These are phyloP conservation scores for Polietes domitor DNA, from an alignment of 2,888 invertebrate genomes.

Conservation along the genomic window DNA sequence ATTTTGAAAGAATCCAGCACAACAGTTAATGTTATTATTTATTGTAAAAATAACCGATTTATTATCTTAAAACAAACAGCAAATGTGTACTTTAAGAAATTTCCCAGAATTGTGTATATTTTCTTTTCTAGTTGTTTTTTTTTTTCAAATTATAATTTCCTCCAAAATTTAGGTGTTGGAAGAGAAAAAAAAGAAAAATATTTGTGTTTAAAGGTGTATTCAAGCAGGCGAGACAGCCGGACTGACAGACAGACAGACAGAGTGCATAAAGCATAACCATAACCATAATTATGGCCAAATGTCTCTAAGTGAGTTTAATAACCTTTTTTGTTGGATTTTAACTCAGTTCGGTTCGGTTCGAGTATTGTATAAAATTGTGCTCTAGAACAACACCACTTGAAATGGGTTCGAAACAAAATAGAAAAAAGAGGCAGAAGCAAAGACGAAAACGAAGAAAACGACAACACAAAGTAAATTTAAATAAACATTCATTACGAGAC, in stretches of 20 bases:
- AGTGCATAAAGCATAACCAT: constrained; percentile 15
- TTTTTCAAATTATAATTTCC: too few relatives aligned
- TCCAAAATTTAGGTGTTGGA: neutral
- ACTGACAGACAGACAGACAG: neutral
- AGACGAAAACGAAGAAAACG: neutral
- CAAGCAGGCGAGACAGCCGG: neutral
- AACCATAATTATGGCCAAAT: constrained; percentile 29
- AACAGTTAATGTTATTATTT: neutral
- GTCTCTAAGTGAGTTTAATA: constrained; percentile 51
- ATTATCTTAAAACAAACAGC: neutral
- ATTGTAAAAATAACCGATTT: neutral
- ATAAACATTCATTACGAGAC: constrained; percentile 22
- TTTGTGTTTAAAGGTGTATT: constrained; percentile 13
- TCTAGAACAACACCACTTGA: constrained; percentile 60
- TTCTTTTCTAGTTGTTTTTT: too few relatives aligned
- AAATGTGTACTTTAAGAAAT: neutral
- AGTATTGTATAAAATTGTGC: constrained; percentile 19
- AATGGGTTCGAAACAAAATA: constrained; percentile 42
- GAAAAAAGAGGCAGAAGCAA: constrained; percentile 36
- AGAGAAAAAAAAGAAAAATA: too few relatives aligned
- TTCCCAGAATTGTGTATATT: constrained; percentile 13
- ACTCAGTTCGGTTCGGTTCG: neutral
- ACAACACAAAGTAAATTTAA: constrained; percentile 30
- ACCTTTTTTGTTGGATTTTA: constrained; percentile 25
- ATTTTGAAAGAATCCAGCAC: too few relatives aligned